These are phyloP conservation scores for Gymnothorax javanicus DNA, from an alignment of 2,797 vertebrate genomes.

Conservation along the genomic window DNA sequence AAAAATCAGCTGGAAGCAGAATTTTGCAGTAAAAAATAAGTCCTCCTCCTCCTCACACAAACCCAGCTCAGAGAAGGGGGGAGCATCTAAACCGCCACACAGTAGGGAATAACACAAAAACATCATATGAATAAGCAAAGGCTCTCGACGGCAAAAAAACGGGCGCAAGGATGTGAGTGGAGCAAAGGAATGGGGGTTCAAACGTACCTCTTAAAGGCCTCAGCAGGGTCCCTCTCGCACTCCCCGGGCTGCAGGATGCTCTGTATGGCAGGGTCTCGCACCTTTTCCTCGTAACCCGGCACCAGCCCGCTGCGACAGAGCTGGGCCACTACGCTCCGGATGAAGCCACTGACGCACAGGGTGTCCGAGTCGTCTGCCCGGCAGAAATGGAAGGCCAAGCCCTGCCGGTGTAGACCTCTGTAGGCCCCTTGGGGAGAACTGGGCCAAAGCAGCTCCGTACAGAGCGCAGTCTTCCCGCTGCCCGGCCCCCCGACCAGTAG, in stretches of 20 bases:
- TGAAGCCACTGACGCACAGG: constrained; percentile 84
- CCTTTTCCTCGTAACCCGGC: constrained; percentile 88
- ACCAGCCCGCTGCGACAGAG: constrained; percentile 83
- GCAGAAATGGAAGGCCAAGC: constrained; percentile 94
- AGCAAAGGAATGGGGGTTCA: constrained; percentile 24
- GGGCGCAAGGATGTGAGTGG: constrained; percentile 17
- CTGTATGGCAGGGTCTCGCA: constrained; percentile 85
- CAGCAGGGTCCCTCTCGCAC: constrained; percentile 91
- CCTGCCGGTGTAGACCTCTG: constrained; percentile 84
- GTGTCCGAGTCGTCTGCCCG: constrained; percentile 93
- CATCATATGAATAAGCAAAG: constrained; percentile 55
- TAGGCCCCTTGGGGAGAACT: constrained; percentile 80
- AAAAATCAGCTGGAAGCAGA: constrained; percentile 29
- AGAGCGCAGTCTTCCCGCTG: constrained; percentile 93
- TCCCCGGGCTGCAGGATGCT: constrained; percentile 87
- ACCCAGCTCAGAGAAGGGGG: constrained; percentile 44
- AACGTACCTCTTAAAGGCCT: constrained; percentile 94
- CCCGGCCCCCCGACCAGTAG: constrained; percentile 93
- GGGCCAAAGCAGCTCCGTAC: constrained; percentile 94
- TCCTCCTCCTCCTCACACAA: constrained; percentile 47
- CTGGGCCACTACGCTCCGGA: constrained; percentile 85
- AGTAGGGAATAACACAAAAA: constrained; percentile 54
- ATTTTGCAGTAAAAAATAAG: constrained; percentile 56
- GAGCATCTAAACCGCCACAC: constrained; percentile 44
- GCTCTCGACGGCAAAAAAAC: constrained; percentile 40